Percentiles rank a stretch among this genome's conserved stretches.
Conservation (phyloP, 1,140 invertebrate species). For the Gonatopus flavifemur region DNA sequence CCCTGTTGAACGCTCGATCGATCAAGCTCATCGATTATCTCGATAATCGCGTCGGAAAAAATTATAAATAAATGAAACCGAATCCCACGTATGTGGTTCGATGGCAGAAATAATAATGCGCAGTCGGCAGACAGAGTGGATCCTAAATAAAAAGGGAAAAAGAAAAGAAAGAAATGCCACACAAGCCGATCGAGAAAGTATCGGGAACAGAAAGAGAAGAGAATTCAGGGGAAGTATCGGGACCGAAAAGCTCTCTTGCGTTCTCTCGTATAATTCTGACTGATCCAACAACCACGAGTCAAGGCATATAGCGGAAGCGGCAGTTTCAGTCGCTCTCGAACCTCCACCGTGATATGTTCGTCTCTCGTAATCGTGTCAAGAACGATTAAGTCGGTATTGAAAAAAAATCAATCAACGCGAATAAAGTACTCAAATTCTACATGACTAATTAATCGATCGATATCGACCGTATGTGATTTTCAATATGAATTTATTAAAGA, state of each 20-base stretch:
- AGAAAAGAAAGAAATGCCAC: not conserved
- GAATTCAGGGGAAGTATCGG: constrained; percentile 18
- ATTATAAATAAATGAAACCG: no score
- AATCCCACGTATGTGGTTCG: not conserved
- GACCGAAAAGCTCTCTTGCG: constrained; percentile 32
- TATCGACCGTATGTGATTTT: not conserved
- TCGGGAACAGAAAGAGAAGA: constrained; percentile 8
- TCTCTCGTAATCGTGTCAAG: constrained; percentile 4
- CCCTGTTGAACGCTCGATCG: no score
- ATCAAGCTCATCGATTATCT: no score
- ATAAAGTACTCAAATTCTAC: no score
- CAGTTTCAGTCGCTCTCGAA: constrained; percentile 47
- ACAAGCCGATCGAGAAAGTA: constrained; percentile 23
- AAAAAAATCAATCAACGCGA: constrained; percentile 1
- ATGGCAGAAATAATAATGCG: not conserved
- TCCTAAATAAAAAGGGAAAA: not conserved
- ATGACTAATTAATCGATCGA: not conserved
- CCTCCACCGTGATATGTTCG: constrained; percentile 39
- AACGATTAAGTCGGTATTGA: not conserved
- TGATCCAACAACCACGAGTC: constrained; percentile 12
- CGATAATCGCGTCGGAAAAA: no score
- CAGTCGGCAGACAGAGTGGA: not conserved
- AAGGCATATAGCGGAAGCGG: constrained; percentile 26
- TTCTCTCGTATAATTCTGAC: not conserved
- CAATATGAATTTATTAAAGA: not conserved